These are phyloP conservation scores for Rostratula benghalensis DNA, from an alignment of 2,113 vertebrate species.

Conservation along the genomic window DNA sequence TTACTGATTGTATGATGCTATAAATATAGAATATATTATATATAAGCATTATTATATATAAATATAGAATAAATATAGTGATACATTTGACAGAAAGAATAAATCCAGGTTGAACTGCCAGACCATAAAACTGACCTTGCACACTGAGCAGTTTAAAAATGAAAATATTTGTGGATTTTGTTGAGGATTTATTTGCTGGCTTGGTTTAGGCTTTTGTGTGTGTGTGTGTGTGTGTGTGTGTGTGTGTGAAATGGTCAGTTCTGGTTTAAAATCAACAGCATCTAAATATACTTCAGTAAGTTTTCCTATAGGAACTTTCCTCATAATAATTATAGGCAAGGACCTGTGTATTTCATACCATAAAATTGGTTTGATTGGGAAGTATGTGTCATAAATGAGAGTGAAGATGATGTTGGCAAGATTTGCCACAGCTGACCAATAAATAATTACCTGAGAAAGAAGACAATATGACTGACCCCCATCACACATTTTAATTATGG, in stretches of 20 bases:
- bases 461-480: neutral
- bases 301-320: neutral
- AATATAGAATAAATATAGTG: neutral
- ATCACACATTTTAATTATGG: conserved; percentile 36
- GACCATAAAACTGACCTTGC: neutral
- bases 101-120: neutral
- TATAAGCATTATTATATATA: no score
- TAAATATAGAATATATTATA: neutral
- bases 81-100: neutral
- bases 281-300: neutral
- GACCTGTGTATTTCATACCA: neutral
- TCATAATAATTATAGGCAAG: neutral
- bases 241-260: neutral
- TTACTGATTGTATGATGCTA: neutral
- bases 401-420: conserved; percentile 14
- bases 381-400: conserved; percentile 25
- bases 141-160: neutral
- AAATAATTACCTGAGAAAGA: conserved; percentile 43
- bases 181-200: neutral
- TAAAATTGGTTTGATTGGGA: conserved; percentile 26
- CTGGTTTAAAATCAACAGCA: neutral
- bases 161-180: neutral
- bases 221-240: neutral
- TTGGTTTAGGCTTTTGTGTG: neutral
- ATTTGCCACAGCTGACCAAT: conserved; percentile 16